A percentile compares a stretch with the other conserved stretches of the same genome.
Conservation (phyloP, 2,888 invertebrate genomes). For the Siphlonurus alternatus region DNA sequence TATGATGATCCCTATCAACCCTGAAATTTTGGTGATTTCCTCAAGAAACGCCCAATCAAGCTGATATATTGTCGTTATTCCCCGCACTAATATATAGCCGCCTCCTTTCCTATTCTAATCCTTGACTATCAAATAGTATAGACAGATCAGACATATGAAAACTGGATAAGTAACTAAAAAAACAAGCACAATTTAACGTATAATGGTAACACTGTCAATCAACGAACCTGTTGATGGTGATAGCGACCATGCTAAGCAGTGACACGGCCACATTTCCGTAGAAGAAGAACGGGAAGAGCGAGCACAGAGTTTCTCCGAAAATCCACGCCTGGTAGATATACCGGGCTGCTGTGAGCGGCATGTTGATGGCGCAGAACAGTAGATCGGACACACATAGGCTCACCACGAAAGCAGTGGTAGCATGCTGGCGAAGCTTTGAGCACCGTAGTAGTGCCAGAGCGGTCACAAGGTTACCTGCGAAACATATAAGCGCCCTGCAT, state of each 20-base stretch:
- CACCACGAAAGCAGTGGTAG: conserved; percentile 75
- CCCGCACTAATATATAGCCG: no score
- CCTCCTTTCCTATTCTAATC: no score
- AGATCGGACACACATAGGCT: conserved; percentile 74
- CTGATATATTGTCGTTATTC: no score
- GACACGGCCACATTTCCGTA: conserved; percentile 83
- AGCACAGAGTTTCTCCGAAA: conserved; percentile 57
- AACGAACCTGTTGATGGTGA: conserved; percentile 72
- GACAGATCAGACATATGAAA: no score
- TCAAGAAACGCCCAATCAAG: no score
- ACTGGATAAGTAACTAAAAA: no score
- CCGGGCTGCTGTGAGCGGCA: conserved; percentile 67
- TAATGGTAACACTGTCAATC: no score
- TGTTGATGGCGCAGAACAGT: conserved; percentile 65
- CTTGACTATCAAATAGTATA: no score
- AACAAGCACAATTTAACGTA: no score
- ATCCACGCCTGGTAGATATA: conserved; percentile 71
- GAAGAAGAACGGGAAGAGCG: conserved; percentile 73
- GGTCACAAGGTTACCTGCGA: conserved; percentile 66
- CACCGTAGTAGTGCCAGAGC: conserved; percentile 61
- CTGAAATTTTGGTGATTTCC: no score
- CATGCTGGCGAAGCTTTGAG: conserved; percentile 61
- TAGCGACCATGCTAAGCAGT: conserved; percentile 74
- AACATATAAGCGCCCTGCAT: conserved; percentile 12
- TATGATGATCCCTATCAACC: no score